phyloP scores from a whole-genome alignment of 2,888 invertebrate genomes.

The Lasioglossum vierecki region DNA sequence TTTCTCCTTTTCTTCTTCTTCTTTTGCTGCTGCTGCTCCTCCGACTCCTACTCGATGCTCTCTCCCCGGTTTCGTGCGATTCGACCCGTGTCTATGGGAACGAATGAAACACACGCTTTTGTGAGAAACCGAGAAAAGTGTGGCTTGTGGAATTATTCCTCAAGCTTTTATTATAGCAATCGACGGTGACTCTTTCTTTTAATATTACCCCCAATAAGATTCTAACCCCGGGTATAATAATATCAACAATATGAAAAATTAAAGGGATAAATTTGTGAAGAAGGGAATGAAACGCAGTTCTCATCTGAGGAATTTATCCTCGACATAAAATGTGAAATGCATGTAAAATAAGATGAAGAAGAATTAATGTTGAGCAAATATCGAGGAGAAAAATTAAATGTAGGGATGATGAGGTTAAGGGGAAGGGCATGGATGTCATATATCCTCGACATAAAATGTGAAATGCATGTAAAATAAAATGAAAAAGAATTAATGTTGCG shows the following conservation, averaged over 20 bases:
- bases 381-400: neutral
- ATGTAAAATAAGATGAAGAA: neutral
- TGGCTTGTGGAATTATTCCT: neutral
- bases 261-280: no score
- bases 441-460: no score
- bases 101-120: constrained; percentile 33
- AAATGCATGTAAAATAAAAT: neutral
- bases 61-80: constrained; percentile 51
- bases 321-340: no score
- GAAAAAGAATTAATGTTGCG: neutral
- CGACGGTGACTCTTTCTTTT: neutral
- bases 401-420: neutral
- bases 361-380: neutral
- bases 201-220: neutral
- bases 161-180: neutral
- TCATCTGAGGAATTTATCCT: no score
- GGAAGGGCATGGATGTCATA: neutral
- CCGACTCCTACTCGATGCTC: neutral
- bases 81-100: constrained; percentile 66
- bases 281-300: no score
- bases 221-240: neutral
- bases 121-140: neutral
- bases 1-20: constrained; percentile 18
- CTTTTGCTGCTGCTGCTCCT: neutral
- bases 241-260: no score